Percentiles rank a stretch among this genome's conserved stretches.
Conservation (phyloP, 2,113 vertebrate species). For the Formicarius rufipectus region DNA sequence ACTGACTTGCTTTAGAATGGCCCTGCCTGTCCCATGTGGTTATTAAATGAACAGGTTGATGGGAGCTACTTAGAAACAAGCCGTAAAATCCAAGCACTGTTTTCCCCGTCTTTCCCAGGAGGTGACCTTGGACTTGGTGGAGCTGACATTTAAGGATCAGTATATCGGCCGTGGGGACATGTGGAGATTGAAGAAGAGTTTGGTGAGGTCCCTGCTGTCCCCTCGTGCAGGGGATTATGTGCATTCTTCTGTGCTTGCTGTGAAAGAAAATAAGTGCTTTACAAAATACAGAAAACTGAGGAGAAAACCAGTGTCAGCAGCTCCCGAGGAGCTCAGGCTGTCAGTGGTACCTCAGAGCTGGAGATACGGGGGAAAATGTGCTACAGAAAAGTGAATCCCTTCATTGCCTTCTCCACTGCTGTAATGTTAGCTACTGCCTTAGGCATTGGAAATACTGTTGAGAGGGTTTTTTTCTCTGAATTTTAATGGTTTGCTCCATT, state of each 20-base stretch:
- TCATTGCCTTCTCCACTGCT: background rate
- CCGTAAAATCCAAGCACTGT: background rate
- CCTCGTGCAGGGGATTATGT: background rate
- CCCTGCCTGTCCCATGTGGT: background rate
- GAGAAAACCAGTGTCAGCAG: background rate
- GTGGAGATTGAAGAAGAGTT: slow-evolving; percentile 97
- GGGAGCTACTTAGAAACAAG: background rate
- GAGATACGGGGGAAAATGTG: background rate
- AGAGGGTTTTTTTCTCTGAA: background rate
- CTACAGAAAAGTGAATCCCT: background rate
- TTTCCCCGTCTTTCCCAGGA: slow-evolving; percentile 77
- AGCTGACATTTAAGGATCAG: slow-evolving; percentile 98
- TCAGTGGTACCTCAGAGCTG: background rate
- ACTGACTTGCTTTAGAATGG: background rate
- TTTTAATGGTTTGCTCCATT: background rate
- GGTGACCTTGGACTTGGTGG: slow-evolving; percentile 94
- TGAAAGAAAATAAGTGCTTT: background rate
- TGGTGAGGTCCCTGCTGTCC: slow-evolving; percentile 76
- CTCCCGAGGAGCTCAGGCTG: background rate
- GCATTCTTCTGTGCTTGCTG: background rate
- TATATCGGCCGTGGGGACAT: slow-evolving; percentile 98
- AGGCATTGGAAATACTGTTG: background rate
- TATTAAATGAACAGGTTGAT: background rate
- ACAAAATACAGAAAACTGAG: background rate
- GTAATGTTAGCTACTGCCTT: background rate